Percentiles rank a stretch among this genome's conserved stretches.
phyloP scores from a whole-genome alignment of 2,888 invertebrate species.

The Dromius quadrimaculatus region DNA sequence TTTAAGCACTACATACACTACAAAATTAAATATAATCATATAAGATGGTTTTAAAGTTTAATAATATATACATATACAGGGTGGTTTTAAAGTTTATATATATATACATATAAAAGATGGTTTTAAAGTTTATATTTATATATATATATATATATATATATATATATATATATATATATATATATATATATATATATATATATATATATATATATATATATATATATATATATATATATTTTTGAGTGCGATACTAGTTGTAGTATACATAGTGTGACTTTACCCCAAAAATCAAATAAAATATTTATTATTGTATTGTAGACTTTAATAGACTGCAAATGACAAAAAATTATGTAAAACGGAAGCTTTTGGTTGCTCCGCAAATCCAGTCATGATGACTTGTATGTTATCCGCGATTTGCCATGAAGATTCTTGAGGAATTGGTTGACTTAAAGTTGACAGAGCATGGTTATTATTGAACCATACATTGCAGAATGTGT shows the following conservation, averaged over 20 bases:
- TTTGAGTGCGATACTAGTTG: slow-evolving; percentile 93
- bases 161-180: no score
- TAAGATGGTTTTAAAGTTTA: no score
- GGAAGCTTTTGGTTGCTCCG: slow-evolving; percentile 93
- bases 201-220: no score
- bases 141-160: no score
- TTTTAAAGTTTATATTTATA: no score
- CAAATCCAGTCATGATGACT: slow-evolving; percentile 96
- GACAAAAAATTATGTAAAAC: slow-evolving; percentile 93
- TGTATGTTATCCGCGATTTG: slow-evolving; percentile 98
- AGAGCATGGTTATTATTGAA: slow-evolving; percentile 62
- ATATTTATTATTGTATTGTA: slow-evolving; percentile 83
- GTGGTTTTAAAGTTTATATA: no score
- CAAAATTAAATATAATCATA: no score
- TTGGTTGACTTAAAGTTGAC: slow-evolving; percentile 78
- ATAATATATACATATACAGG: no score
- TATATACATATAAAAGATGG: no score
- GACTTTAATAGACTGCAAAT: slow-evolving; percentile 77
- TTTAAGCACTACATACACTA: no score
- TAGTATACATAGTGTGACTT: slow-evolving; percentile 95
- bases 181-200: no score
- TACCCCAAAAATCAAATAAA: slow-evolving; percentile 98
- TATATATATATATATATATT: no score
- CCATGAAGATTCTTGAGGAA: slow-evolving; percentile 95
- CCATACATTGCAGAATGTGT: slow-evolving; percentile 83